Evolutionary conservation across 2,888 invertebrate species (phyloP), one percentile per base, ranked within the genome.

Genomic region (Cheilosia variabilis): DNA sequence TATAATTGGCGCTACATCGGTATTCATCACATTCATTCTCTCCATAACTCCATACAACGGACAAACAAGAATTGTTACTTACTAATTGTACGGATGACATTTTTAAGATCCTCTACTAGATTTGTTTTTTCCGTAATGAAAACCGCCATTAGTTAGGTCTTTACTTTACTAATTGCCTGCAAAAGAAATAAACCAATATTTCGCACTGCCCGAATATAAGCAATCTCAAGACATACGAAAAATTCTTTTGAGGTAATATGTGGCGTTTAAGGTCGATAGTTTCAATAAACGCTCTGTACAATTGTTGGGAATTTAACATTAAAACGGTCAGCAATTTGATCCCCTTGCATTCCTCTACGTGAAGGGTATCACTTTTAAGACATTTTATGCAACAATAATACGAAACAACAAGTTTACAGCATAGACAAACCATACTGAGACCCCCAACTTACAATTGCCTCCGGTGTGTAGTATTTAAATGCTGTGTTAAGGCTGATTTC

Each of bases 261-360:
- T 68, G 50, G 2, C 41, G 52, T 4, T 76, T 66, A 13, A 76
- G 50, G 50, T 50, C 58, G 6, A 66, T 31, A 19, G 22, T 13
- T 9, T 76, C 58, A 50, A 76, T 41, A 19, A 76, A 68, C 0
- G 60, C 50, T 58, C 58, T 68, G 52, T 43, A 66, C 13, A 76
- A 19, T 19, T 76, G 66, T 15, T 76, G 76, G 7, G 57, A 24
- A 43, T 76, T 76, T 6, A 76, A 34, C 76, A 76, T 76, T 3
- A 76, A 22, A 52, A 76, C 58, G 2, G 13, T 41, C 10, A 68
- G 27, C 34, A 58, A 57, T 43, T 58, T 76, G n/a, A 50, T n/a
- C 19, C 76, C 76, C n/a, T 66, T 76, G 52, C 76, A 76, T 57
- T 76, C 76, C 13, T 76, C 76, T 19, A 17, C 22, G 31, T 76